These are phyloP conservation scores for Ataeniobius toweri DNA, from an alignment of 2,797 vertebrate genomes.

Conservation along the genomic window DNA sequence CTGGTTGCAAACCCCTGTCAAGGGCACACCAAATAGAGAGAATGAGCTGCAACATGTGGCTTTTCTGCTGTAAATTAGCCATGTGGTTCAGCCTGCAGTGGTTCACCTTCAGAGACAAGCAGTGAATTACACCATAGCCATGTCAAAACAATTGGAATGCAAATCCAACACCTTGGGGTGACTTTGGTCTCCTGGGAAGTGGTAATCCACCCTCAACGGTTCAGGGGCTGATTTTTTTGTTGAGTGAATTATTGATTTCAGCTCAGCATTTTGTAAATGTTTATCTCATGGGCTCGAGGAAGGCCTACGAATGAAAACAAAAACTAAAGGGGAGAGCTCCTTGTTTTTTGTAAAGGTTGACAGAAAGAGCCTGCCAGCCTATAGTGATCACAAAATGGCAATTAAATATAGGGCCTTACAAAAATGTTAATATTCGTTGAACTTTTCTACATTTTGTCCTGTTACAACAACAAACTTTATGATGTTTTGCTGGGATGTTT, in stretches of 20 bases:
- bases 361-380: not conserved
- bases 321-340: conserved; percentile 17
- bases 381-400: not conserved
- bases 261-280: conserved; percentile 76
- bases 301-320: conserved; percentile 18
- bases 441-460: not conserved
- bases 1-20: conserved; percentile 29
- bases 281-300: conserved; percentile 40
- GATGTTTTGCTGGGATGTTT: not conserved
- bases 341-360: not conserved
- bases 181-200: conserved; percentile 70
- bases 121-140: conserved; percentile 70
- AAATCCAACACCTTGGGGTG: conserved; percentile 77
- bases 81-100: conserved; percentile 65
- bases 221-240: conserved; percentile 55
- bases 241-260: conserved; percentile 74
- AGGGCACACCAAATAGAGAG: conserved; percentile 47
- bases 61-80: conserved; percentile 70
- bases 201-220: conserved; percentile 62
- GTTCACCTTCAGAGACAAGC: conserved; percentile 75
- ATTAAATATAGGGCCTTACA: not conserved
- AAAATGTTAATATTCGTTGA: not conserved
- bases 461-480: not conserved
- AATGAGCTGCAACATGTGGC: conserved; percentile 45
- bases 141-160: conserved; percentile 79